Percentiles rank a stretch among this genome's conserved stretches.
Conservation (phyloP, 2,113 vertebrate species). For the Ursus arctos region DNA sequence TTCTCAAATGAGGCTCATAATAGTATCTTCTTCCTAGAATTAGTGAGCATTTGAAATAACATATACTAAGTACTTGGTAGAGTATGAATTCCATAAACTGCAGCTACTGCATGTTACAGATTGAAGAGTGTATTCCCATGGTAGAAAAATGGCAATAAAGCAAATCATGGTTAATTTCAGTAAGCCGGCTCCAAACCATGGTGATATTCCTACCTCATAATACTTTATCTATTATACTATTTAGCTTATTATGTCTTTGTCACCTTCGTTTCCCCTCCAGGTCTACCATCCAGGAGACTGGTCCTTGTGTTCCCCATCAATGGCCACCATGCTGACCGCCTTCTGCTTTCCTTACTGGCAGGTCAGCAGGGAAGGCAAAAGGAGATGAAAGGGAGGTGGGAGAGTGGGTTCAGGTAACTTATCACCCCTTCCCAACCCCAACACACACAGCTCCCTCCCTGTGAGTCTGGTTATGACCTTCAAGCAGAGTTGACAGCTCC, state of each 20-base stretch:
- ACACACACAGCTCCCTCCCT: not conserved
- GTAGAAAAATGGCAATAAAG: slow-evolving; percentile 37
- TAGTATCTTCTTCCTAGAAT: not conserved
- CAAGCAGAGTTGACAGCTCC: not conserved
- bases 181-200: not conserved
- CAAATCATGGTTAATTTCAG: slow-evolving; percentile 11
- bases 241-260: not conserved
- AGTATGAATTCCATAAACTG: not conserved
- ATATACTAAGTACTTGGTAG: not conserved
- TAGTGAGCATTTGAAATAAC: not conserved
- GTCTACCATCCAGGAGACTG: not conserved
- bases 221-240: not conserved
- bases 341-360: not conserved
- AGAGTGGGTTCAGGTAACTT: not conserved
- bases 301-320: accelerated
- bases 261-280: not conserved
- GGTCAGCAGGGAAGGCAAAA: not conserved
- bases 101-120: not conserved
- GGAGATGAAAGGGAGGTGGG: not conserved
- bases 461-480: not conserved
- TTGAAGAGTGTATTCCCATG: not conserved
- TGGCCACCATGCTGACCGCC: not conserved
- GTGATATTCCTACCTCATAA: not conserved
- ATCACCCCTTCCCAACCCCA: not conserved
- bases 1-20: not conserved